Base-by-base conservation (phyloP, 2,113 vertebrate genomes). In the Trinectes maculatus region DNA sequence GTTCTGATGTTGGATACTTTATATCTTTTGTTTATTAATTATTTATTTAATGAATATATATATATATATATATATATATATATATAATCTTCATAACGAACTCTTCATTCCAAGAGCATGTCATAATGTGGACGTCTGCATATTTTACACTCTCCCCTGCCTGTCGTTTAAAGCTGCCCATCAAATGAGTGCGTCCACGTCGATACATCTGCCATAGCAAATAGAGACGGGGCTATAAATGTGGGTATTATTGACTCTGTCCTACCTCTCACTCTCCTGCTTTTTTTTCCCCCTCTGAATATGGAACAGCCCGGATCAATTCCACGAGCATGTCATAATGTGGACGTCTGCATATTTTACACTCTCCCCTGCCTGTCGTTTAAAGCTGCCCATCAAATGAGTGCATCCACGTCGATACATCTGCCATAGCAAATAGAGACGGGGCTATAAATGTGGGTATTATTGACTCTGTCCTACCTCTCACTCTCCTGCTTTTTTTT, bases 281-380 rank as follows among this genome's bases (percentile, higher is more conserved):
- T 36, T 49, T 43, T 40, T 52, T 37, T 28, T 34, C 21, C 33
- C 58, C 58, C 18, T 68, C 66, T 82, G 74, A 87, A 89, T 89
- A 83, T 86, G 80, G 82, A 87, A 79, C 79, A 83, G 62, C 9
- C 16, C 29, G 49, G 76, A 93, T 93, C 91, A 86, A 91, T 86
- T 92, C 91, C 90, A 93, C 92, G 92, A 91, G 89, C 80, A 55
- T 64, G 25, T 61, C 25, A 48, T 71, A 85, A 88, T 84, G 31
- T 84, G 86, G 85, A 79, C 28, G 77, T 63, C 51, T 56, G 59
- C 65, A 31, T 69, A 7, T 33, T 33, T 33, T 33, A 33, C 11
- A 2, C 12, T 12, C 6, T 11, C 21, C 16, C 36, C 19, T 2
- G 56, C 56, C 28, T 42, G 36, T 43, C 40, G 7, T 62, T 42